phyloP scores from a whole-genome alignment of 1,140 invertebrate genomes.

The Aphidius ervi region DNA sequence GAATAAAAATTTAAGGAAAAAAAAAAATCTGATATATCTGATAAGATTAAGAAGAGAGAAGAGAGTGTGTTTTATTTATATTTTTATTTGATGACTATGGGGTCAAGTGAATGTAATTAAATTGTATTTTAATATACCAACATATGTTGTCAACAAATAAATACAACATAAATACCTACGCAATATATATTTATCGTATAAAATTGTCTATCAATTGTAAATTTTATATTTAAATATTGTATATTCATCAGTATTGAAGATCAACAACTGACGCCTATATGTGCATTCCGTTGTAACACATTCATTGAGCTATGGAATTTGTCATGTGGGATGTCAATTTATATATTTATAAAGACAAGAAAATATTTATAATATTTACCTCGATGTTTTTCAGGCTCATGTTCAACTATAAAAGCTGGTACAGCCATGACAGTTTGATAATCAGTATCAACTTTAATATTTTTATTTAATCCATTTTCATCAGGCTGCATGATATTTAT shows the following conservation, averaged over 20 bases:
- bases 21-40: no score
- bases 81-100: no score
- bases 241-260: constrained; percentile 1
- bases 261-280: constrained; percentile 5
- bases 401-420: constrained; percentile 55
- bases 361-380: constrained; percentile 28
- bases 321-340: constrained; percentile 7
- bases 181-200: no score
- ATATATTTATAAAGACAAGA: not conserved
- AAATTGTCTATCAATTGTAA: no score
- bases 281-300: not conserved
- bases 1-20: no score
- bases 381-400: constrained; percentile 49
- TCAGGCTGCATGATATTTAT: constrained; percentile 39
- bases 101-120: no score
- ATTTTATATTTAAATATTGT: constrained; percentile 5
- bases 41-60: no score
- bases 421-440: constrained; percentile 57
- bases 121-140: no score
- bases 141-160: no score
- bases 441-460: constrained; percentile 35
- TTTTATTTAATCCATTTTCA: constrained; percentile 32
- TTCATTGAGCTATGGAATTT: constrained; percentile 2
- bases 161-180: no score
- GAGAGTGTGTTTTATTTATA: no score